Conservation (phyloP, 2,797 vertebrate genomes). For the Selene dorsalis region DNA sequence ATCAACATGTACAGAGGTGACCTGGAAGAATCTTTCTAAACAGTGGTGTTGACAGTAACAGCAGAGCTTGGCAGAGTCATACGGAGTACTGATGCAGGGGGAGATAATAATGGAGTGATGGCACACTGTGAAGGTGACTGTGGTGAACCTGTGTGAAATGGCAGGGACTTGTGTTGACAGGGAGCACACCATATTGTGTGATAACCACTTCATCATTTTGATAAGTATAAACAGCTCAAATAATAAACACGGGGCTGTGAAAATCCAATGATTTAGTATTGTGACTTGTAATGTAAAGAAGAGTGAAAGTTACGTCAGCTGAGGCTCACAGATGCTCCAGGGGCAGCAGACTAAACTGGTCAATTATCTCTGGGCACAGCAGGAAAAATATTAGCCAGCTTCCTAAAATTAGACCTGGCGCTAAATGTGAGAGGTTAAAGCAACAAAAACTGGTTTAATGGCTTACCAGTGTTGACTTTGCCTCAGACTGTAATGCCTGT, state of each 20-base stretch:
- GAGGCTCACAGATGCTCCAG: conserved; percentile 14
- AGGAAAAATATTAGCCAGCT: conserved; percentile 43
- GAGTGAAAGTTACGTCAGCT: conserved; percentile 21
- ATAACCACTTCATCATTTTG: conserved; percentile 16
- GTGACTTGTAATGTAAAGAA: background rate
- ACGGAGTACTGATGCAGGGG: conserved; percentile 45
- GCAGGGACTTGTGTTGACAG: background rate
- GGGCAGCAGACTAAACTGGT: conserved; percentile 23
- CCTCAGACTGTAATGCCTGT: conserved; percentile 28
- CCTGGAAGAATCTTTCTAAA: conserved; percentile 62
- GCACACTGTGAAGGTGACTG: conserved; percentile 66
- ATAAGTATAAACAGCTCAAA: background rate
- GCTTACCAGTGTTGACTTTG: conserved; percentile 52
- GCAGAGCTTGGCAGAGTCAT: conserved; percentile 56
- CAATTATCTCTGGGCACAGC: conserved; percentile 22
- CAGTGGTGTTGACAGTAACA: conserved; percentile 77
- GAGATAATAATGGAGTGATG: conserved; percentile 50
- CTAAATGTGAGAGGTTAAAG: conserved; percentile 50
- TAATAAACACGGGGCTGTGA: conserved; percentile 28
- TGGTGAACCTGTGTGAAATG: conserved; percentile 22
- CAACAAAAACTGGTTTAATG: conserved; percentile 61
- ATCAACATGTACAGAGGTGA: conserved; percentile 33
- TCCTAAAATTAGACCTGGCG: conserved; percentile 54
- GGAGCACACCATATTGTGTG: background rate
- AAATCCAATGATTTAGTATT: background rate